phyloP scores from a whole-genome alignment of 2,797 vertebrate species.

The Gephyroberyx darwinii region DNA sequence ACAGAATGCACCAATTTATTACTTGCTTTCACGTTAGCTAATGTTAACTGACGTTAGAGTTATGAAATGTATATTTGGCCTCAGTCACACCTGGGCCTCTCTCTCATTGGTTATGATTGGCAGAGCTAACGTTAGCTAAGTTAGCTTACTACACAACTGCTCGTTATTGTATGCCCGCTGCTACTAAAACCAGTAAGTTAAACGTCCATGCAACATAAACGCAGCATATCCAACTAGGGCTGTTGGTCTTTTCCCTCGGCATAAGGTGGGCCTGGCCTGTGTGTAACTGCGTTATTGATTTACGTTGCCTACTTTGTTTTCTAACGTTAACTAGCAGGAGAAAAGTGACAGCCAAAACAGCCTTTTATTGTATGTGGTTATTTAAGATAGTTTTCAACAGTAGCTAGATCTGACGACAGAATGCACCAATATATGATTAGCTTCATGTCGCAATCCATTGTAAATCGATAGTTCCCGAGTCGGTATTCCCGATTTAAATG shows the following conservation, averaged over 20 bases:
- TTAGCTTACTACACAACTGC: neutral
- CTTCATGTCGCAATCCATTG: neutral
- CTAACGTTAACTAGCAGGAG: no score
- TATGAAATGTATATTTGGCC: conserved; percentile 42
- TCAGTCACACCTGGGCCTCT: conserved; percentile 10
- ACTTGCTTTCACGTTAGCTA: conserved; percentile 37
- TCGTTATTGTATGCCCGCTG: no score
- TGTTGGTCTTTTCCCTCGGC: conserved; percentile 15
- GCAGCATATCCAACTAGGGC: neutral
- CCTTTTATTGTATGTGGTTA: neutral
- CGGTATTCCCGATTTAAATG: no score
- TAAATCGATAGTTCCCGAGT: no score
- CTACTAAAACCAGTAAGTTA: neutral
- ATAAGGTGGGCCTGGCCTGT: conserved; percentile 25
- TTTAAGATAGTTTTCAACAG: neutral
- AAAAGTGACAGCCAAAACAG: rapidly evolving
- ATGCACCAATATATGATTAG: conserved; percentile 18
- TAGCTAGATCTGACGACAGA: neutral
- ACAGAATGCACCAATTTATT: no score
- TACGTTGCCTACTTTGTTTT: conserved; percentile 11
- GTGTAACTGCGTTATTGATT: conserved; percentile 52
- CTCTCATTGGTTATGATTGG: conserved; percentile 23
- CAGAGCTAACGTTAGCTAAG: conserved; percentile 25
- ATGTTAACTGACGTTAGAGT: conserved; percentile 67
- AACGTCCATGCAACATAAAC: neutral